Percentiles rank a stretch among this genome's conserved stretches.
These are phyloP conservation scores for Bryconaethiops microstoma DNA, from an alignment of 2,797 vertebrate species.

Conservation along the genomic window DNA sequence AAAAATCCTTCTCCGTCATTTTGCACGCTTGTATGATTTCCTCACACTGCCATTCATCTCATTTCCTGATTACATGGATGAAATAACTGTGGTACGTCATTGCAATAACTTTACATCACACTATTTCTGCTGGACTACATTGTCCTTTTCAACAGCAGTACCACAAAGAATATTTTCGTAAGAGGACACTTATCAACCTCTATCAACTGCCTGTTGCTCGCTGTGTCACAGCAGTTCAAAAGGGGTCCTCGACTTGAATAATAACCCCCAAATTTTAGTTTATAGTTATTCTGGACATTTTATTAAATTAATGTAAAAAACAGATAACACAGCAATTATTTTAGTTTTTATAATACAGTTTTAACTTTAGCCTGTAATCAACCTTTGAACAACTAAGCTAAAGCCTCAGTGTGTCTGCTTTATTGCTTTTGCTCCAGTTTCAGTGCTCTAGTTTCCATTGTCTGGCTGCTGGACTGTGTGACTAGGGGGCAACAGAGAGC, in stretches of 20 bases:
- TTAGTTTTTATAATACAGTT: too few species aligned
- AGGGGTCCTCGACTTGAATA: too few species aligned
- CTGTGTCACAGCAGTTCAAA: too few species aligned
- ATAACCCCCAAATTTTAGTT: too few species aligned
- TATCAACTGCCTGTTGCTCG: neutral
- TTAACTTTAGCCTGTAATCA: neutral
- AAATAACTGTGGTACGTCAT: too few species aligned
- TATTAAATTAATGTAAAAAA: too few species aligned
- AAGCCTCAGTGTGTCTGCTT: neutral
- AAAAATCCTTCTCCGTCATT: neutral
- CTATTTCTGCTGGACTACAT: neutral
- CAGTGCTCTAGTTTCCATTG: neutral
- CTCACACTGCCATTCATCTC: neutral
- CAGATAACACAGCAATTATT: too few species aligned
- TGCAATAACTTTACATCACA: too few species aligned
- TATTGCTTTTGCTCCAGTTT: neutral
- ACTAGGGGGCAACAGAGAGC: conserved; percentile 75
- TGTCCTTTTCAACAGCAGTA: neutral
- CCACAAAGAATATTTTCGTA: neutral
- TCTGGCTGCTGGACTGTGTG: conserved; percentile 40
- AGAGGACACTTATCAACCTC: neutral
- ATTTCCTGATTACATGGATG: neutral
- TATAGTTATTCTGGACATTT: too few species aligned
- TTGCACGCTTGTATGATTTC: neutral
- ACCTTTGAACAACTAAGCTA: neutral